phyloP scores from a whole-genome alignment of 2,113 vertebrate genomes.

The Lagenorhynchus albirostris region DNA sequence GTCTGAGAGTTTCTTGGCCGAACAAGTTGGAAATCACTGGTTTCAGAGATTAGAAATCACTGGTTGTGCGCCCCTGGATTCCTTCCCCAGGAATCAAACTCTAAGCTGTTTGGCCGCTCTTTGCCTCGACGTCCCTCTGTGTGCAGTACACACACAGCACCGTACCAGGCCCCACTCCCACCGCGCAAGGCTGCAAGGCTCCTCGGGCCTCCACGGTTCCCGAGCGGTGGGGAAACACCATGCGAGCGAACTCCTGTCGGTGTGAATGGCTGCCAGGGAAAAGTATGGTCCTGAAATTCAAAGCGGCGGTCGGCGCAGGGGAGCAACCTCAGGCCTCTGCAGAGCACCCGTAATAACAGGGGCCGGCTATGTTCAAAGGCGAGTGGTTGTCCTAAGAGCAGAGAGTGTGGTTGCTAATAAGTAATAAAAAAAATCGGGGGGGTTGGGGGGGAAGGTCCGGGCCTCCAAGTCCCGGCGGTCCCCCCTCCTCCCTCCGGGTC shows the following conservation, averaged over 20 bases:
- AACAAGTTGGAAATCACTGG: neutral
- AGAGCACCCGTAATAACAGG: neutral
- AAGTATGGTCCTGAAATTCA: neutral
- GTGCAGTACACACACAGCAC: neutral
- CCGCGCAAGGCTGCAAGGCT: neutral
- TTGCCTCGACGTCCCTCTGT: neutral
- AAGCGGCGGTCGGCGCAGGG: neutral
- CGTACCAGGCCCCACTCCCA: neutral
- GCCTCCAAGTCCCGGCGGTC: neutral
- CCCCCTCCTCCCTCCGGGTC: neutral
- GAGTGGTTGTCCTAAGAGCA: neutral
- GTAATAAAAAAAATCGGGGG: neutral
- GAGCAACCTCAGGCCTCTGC: neutral
- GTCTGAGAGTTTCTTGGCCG: neutral
- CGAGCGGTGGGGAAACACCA: neutral
- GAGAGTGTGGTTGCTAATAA: neutral
- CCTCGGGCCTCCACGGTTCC: neutral
- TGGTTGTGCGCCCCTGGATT: neutral
- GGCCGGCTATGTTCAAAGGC: neutral
- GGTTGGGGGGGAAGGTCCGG: rapidly evolving
- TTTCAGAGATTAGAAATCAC: neutral
- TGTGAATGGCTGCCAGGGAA: neutral
- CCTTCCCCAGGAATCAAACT: neutral
- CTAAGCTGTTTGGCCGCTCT: neutral
- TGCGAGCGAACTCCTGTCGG: neutral